A percentile compares a stretch with the other conserved stretches of the same genome.
These are phyloP conservation scores for Margaritifera margaritifera DNA, from an alignment of 2,888 invertebrate species.

Conservation along the genomic window DNA sequence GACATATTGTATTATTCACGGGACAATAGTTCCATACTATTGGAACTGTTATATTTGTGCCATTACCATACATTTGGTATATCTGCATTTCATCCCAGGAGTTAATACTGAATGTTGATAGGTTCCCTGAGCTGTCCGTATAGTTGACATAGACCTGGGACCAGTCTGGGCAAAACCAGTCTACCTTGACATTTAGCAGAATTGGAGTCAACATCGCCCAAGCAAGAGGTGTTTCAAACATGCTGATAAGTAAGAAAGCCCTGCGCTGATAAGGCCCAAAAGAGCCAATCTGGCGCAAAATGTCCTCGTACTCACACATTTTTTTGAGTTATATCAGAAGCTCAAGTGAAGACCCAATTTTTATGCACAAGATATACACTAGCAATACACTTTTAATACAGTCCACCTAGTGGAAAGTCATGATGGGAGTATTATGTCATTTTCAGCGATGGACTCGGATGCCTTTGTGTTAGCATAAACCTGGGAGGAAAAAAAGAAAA, in stretches of 20 bases:
- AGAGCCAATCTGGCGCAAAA: constrained; percentile 58
- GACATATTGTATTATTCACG: constrained; percentile 31
- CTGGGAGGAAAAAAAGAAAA: no score
- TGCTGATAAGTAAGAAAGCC: constrained; percentile 65
- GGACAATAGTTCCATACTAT: constrained; percentile 24
- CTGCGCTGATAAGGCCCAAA: constrained; percentile 68
- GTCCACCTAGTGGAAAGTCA: no score
- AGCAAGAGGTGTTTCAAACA: constrained; percentile 68
- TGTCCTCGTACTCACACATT: constrained; percentile 65
- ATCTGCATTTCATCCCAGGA: constrained; percentile 2
- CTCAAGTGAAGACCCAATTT: no score
- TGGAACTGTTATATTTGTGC: constrained; percentile 19
- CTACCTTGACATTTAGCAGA: constrained; percentile 55
- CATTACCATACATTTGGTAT: constrained; percentile 18
- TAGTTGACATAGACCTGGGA: constrained; percentile 20
- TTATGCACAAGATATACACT: no score
- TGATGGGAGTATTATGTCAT: no score
- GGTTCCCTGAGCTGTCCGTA: constrained; percentile 3
- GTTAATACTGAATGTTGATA: neutral
- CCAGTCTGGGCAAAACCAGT: constrained; percentile 50
- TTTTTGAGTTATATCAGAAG: neutral
- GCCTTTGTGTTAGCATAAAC: no score
- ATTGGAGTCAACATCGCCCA: constrained; percentile 69
- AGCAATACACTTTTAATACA: no score
- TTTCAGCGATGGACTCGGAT: no score